Evolutionary conservation across 2,888 invertebrate species (phyloP).

Genomic region (Drosophila barbarae): DNA sequence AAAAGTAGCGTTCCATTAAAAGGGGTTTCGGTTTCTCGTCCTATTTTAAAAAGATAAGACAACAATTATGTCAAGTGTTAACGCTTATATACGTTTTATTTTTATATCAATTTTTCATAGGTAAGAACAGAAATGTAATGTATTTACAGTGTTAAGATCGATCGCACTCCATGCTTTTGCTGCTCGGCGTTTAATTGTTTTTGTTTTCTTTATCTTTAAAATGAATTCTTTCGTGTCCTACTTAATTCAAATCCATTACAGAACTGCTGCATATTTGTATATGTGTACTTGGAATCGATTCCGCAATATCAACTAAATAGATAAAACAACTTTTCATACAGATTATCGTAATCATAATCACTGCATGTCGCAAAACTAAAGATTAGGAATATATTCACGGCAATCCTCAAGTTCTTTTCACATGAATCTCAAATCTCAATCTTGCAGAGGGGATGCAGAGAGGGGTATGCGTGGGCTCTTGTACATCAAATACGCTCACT

Average conservation of each 20-base stretch:
- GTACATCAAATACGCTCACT: slow-evolving; percentile 65
- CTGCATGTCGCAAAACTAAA: slow-evolving; percentile 30
- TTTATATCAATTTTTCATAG: slow-evolving; percentile 60
- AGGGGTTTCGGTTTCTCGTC: background rate
- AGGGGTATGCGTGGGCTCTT: slow-evolving; percentile 17
- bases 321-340: slow-evolving; percentile 57
- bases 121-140: slow-evolving; percentile 66
- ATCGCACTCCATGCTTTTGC: slow-evolving; percentile 30
- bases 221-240: slow-evolving; percentile 37
- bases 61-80: slow-evolving; percentile 39
- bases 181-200: slow-evolving; percentile 16
- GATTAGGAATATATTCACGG: slow-evolving; percentile 19
- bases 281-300: slow-evolving; percentile 25
- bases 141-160: slow-evolving; percentile 55
- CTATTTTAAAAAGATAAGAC: slow-evolving; percentile 6
- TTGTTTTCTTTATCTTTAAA: slow-evolving; percentile 17
- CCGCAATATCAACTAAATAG: slow-evolving; percentile 40
- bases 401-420: slow-evolving; percentile 23
- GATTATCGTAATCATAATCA: slow-evolving; percentile 38
- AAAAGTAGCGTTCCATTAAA: slow-evolving; percentile 17
- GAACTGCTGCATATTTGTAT: slow-evolving; percentile 31
- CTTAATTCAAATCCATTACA: slow-evolving; percentile 51
- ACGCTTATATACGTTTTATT: slow-evolving; percentile 68
- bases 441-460: slow-evolving; percentile 1
- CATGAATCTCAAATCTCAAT: slow-evolving; percentile 21